Conservation (phyloP, 2,888 invertebrate genomes). For the Noctuana brunneofusca region DNA sequence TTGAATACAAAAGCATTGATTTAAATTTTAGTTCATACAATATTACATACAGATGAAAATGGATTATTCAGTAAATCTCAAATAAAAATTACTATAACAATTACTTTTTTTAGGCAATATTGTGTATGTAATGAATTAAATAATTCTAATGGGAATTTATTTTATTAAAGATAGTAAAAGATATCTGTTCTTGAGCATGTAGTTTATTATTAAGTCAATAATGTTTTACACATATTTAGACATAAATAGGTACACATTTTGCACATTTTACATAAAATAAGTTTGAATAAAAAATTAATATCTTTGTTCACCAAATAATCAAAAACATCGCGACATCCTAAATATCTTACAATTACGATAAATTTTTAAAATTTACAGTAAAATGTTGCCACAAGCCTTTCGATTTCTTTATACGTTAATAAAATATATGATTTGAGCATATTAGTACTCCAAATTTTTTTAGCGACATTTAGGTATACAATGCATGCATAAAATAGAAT, state of each 20-base stretch:
- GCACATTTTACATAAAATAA: conserved; percentile 59
- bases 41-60: too few relatives aligned
- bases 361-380: conserved; percentile 52
- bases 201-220: conserved; percentile 78
- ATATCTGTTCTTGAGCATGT: conserved; percentile 73
- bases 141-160: too few relatives aligned
- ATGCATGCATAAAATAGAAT: conserved; percentile 33
- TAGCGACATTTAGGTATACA: conserved; percentile 24
- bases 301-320: conserved; percentile 77
- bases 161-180: neutral
- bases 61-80: too few relatives aligned
- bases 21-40: too few relatives aligned
- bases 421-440: conserved; percentile 42
- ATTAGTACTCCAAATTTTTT: conserved; percentile 14
- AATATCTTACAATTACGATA: conserved; percentile 45
- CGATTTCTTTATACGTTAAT: conserved; percentile 55
- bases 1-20: too few relatives aligned
- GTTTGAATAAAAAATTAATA: conserved; percentile 63
- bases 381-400: conserved; percentile 70
- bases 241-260: conserved; percentile 65
- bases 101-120: too few relatives aligned
- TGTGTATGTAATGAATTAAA: too few relatives aligned
- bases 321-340: conserved; percentile 69
- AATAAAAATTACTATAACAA: too few relatives aligned
- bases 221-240: conserved; percentile 70